Base-by-base conservation (phyloP, 2,888 invertebrate genomes). In the Sepioteuthis lessoniana region DNA sequence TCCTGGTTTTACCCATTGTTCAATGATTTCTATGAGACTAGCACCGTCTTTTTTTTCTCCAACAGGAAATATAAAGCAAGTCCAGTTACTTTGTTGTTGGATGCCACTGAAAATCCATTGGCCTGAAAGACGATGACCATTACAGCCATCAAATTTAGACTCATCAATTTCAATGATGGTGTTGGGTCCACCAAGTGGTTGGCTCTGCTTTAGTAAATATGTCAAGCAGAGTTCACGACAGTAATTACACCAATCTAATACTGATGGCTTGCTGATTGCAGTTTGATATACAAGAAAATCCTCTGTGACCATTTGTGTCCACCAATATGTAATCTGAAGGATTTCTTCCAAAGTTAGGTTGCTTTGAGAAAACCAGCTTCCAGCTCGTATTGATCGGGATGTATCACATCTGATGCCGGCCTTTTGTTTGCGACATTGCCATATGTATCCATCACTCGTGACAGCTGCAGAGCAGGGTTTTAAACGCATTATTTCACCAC, bases 101-200 rank as follows among this genome's bases (percentile, higher is more conserved):
- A 90, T 55, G 31, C 94, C 94, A 47, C 94, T 90, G 94, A 94
- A 94, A 38, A 94, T 90, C 94, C 94, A 94, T n/a, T 94, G 94
- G 21, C 94, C 94, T 46, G 60, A 76, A n/a, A 91, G 46, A 28
- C 55, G 90, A 50, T 94, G 94, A 38, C 94, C 94, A 28, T 94
- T 94, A 35, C 46, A 46, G 31, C 91, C 90, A n/a, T 90, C 50
- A 50, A 94, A 91, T 35, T 90, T 94, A 3, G 90, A 38, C 35
- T 94, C 94, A 35, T 91, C 90, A 13, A 94, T 94, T 37, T 94
- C 94, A 38, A 94, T 91, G n/a, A 90, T 90, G 28, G 90, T 50
- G 28, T 47, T 35, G 25, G 38, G 60, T 25, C 94, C 94, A 37
- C 94, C 94, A 16, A 94, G 46, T 21, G 47, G 46, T 37, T 94